Base-by-base conservation (phyloP, 2,888 invertebrate species). In the Cheilosia pagana region DNA sequence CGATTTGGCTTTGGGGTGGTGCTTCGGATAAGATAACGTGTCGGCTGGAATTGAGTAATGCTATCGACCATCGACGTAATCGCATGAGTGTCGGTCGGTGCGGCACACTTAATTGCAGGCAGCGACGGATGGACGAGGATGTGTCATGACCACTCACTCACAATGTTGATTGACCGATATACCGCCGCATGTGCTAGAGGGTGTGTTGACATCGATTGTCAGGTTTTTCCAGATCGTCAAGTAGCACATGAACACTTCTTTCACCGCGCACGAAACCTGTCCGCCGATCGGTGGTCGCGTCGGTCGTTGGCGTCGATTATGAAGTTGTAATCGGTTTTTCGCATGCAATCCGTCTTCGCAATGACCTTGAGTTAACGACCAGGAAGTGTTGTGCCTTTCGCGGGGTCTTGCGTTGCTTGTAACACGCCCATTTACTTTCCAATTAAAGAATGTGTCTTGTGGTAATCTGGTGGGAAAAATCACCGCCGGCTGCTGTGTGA, bases 321-420 rank as follows among this genome's bases (percentile, higher is more conserved):
- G 74, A 74, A 78, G 78, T 59, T 75, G 63, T 70, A 83, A 83
- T 78, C 78, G 74, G 52, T 70, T 78, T 57, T 70, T 59, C 52
- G 68, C 78, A 78, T 83, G 78, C 83, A 78, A 83, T 83, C 78
- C 60, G 67, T 83, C 70, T 83, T 75, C 68, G 63, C 74, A 83
- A 78, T 83, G 83, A 83, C 83, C 83, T 83, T 83, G 83, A 83
- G 74, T 83, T 83, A 83, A 83, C 63, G 78, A 78, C 83, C 83
- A 83, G 83, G 83, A 83, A 83, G 78, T 65, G 68, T 62, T 74
- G 72, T 35, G 28, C 60, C 19, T 48, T 23, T 19, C 10, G 19
- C 23, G 48, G 21, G 55, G 67, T 59, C 67, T 45, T 52, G 65
- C 55, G 77, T 48, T 65, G 55, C 48, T 16, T 41, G 12, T 53